phyloP scores from a whole-genome alignment of 2,888 invertebrate genomes.

The Diploptera punctata region DNA sequence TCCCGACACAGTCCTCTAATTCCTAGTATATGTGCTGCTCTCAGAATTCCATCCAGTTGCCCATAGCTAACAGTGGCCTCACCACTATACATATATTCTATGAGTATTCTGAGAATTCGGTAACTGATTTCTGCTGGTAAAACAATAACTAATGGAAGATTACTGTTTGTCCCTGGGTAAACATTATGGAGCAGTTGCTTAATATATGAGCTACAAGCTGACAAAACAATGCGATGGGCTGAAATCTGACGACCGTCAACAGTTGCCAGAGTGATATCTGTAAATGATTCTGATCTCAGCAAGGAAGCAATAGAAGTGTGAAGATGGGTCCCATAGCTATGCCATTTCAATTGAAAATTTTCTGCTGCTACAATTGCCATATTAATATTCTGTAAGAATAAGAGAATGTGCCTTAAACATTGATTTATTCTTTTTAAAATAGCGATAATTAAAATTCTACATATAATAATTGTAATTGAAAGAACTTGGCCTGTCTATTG shows the following conservation, averaged over 20 bases:
- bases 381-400: conserved; percentile 43
- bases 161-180: conserved; percentile 54
- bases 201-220: conserved; percentile 77
- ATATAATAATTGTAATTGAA: too few species aligned
- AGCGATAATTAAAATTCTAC: too few species aligned
- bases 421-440: too few species aligned
- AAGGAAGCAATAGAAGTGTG: conserved; percentile 82
- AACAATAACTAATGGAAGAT: conserved; percentile 65
- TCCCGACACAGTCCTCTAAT: conserved; percentile 79
- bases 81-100: conserved; percentile 87
- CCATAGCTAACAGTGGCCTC: conserved; percentile 87
- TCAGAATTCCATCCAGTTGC: conserved; percentile 78
- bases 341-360: conserved; percentile 90
- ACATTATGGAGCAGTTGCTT: conserved; percentile 61
- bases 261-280: conserved; percentile 82
- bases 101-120: conserved; percentile 78
- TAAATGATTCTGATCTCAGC: conserved; percentile 79
- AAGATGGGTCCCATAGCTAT: conserved; percentile 82
- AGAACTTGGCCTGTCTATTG: too few species aligned
- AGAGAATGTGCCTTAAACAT: too few species aligned
- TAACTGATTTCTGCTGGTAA: conserved; percentile 83
- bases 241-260: conserved; percentile 81
- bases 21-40: conserved; percentile 82
- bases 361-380: conserved; percentile 66
- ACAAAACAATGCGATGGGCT: conserved; percentile 84